Evolutionary conservation across 2,113 vertebrate species (phyloP).

Genomic region (Notothenia rossii): DNA sequence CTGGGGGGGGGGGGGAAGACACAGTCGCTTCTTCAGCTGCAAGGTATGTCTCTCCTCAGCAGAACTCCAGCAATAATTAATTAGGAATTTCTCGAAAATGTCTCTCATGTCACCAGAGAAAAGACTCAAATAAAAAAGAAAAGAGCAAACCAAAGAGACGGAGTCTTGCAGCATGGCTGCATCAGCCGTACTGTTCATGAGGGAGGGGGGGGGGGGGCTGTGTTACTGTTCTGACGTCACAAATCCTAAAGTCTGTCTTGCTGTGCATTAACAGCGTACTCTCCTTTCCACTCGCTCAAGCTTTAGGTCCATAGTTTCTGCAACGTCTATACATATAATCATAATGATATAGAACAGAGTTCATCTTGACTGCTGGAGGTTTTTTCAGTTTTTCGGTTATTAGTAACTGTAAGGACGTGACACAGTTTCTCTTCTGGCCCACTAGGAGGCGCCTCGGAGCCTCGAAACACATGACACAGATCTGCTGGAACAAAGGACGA

Average conservation of each 20-base stretch:
- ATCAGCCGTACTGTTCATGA: conserved; percentile 63
- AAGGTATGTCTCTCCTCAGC: conserved; percentile 61
- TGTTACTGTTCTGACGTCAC: conserved; percentile 62
- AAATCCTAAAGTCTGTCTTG: conserved; percentile 68
- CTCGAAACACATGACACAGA: conserved; percentile 75
- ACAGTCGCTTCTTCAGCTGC: conserved; percentile 54
- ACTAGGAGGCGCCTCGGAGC: conserved; percentile 50
- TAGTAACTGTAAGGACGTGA: conserved; percentile 70
- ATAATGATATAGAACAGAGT: conserved; percentile 81
- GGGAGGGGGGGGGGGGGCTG: conserved; percentile 31
- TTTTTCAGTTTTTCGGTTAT: conserved; percentile 74
- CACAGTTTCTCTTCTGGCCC: conserved; percentile 69
- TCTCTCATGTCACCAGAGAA: conserved; percentile 71
- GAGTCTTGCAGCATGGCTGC: conserved; percentile 52
- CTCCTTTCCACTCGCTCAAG: conserved; percentile 53
- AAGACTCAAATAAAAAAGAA: conserved; percentile 51
- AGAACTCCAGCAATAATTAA: conserved; percentile 68
- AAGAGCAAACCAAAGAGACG: conserved; percentile 56
- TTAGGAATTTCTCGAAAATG: conserved; percentile 70
- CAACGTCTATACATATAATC: conserved; percentile 84
- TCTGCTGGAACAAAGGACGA: conserved; percentile 74
- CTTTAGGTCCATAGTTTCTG: conserved; percentile 79
- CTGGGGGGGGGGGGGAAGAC: conserved; percentile 54
- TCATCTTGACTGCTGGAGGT: conserved; percentile 72
- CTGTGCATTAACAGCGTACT: conserved; percentile 49